Evolutionary conservation across 2,797 vertebrate species (phyloP), one percentile per base, ranked within the genome.

Genomic region (Poliocrania exsul): DNA sequence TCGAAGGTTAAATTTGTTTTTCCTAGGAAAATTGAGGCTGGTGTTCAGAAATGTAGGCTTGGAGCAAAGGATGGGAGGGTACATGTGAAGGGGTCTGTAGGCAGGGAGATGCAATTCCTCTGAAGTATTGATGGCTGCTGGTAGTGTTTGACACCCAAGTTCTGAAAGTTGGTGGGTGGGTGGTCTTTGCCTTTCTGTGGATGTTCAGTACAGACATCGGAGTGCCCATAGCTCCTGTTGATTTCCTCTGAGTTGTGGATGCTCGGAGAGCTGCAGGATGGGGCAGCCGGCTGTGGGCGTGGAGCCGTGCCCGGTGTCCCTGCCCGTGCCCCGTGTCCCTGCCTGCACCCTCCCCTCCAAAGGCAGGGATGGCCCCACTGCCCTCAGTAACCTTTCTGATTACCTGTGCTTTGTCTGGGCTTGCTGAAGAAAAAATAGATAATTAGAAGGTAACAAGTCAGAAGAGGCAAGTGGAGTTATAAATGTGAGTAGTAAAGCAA

Each of bases 1-100:
- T 92, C 72, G 87, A 95, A 97, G 96, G 95, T 95, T 96, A 96
- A 74, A 82, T 88, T 93, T 94, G 88, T 93, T 93, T 85, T 93
- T 93, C 85, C 42, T 95, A 60, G 62, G 91, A 82, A 96, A 95
- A 92, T 84, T 84, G 72, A 96, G 84, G 86, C 73, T 84, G 60
- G 49, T 81, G 83, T 85, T 82, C 50, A 62, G 14, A 92, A 87
- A 54, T n/a, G 74, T 61, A 84, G 83, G 83, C 69, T 95, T 26
- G 56, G 81, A 88, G 90, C 24, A 18, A 35, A 74, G 56, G 42
- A 8, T 75, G 80, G 66, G 66, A 86, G 82, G 20, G 58, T 38
- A 8, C 26, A 2, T 3, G 2, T 51, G 35, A 58, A 77, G 65
- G 51, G 66, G 44, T 82, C 81, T 88, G 54, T n/a, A 26, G 60